phyloP scores from a whole-genome alignment of 2,113 vertebrate species.

The Engraulis encrasicolus region DNA sequence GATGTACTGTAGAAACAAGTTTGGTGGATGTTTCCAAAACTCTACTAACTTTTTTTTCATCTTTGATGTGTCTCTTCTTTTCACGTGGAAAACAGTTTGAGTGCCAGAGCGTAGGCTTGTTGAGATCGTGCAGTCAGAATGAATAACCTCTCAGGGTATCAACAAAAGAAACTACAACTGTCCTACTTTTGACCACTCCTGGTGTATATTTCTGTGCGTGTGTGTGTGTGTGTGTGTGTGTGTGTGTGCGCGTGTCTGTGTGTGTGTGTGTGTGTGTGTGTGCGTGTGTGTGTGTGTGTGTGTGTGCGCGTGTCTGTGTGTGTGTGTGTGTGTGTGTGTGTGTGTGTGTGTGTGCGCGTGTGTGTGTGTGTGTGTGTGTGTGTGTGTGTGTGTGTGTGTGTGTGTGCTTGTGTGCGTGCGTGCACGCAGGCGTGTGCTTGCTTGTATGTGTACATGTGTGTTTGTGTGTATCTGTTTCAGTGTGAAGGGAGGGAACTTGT shows the following conservation, averaged over 20 bases:
- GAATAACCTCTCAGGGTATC: neutral
- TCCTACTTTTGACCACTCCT: neutral
- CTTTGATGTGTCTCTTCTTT: neutral
- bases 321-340: neutral
- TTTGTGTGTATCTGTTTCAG: neutral
- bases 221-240: neutral
- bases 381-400: neutral
- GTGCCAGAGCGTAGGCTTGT: neutral
- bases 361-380: neutral
- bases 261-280: slow-evolving; percentile 43
- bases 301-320: too few relatives aligned
- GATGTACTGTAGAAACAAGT: too few relatives aligned
- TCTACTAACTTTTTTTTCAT: neutral
- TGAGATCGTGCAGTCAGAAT: neutral
- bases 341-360: neutral
- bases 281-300: slow-evolving; percentile 30
- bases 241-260: slow-evolving; percentile 15
- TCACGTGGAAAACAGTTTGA: neutral
- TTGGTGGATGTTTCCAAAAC: neutral
- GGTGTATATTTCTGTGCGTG: neutral
- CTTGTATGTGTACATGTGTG: neutral
- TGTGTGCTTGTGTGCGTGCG: neutral
- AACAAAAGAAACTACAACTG: neutral
- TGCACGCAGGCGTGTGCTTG: too few relatives aligned
- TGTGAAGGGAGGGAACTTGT: too few relatives aligned